Conservation (phyloP, 2,113 vertebrate species). For the Fulmarus glacialis region DNA sequence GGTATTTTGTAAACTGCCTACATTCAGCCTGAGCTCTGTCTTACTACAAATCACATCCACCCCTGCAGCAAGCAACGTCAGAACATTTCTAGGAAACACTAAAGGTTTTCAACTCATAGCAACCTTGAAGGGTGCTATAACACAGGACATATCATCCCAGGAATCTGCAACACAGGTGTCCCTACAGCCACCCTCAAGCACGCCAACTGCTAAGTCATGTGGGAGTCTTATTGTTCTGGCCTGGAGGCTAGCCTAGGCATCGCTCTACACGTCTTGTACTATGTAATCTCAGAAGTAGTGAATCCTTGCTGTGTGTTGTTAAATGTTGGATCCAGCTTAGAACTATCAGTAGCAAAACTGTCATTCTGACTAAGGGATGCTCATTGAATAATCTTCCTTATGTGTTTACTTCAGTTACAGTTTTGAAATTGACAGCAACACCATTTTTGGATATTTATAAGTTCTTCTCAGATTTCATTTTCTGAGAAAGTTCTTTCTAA, state of each 20-base stretch:
- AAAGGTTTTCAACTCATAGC: not conserved
- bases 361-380: not conserved
- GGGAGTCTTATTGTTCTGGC: not conserved
- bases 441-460: not conserved
- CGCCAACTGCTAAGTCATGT: not conserved
- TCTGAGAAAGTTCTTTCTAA: not conserved
- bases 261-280: rapidly evolving
- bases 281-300: not conserved
- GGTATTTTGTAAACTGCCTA: not conserved
- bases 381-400: not conserved
- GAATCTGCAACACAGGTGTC: not conserved
- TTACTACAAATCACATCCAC: not conserved
- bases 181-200: not conserved
- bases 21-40: not conserved
- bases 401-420: not conserved
- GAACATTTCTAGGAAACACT: not conserved
- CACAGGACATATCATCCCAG: not conserved
- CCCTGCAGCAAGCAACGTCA: not conserved
- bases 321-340: not conserved
- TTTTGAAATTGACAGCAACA: not conserved
- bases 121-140: not conserved
- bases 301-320: not conserved
- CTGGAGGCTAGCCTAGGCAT: not conserved
- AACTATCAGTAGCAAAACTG: not conserved
- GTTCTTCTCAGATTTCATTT: not conserved